Base-by-base conservation (phyloP, 35 echinoderm and acorn worm species). In the Patiria miniata region DNA sequence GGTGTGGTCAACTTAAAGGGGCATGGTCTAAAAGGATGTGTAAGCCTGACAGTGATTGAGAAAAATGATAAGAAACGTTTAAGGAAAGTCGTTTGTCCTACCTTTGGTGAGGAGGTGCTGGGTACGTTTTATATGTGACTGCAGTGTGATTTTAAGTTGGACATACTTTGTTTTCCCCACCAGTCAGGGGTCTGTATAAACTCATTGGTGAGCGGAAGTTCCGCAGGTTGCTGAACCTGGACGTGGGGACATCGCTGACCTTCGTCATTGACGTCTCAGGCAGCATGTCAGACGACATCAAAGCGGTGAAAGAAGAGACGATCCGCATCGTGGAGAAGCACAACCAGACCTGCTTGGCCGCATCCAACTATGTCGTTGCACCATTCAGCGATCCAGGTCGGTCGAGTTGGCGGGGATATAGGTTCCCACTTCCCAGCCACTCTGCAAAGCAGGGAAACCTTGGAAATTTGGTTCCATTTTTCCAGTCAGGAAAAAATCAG, bases 351-450 rank as follows among this genome's bases (percentile, higher is more conserved):
- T 44, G 26, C 9, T 30, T 69, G 30, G 84, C 60, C 2, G 58
- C 84, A 9, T 73, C 55, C 42, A 86, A 86, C 22, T 86, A 86
- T 51, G 84, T 86, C 5, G 39, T 86, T 8, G 84, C 65, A 21
- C 84, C 84, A 10, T 86, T 86, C 33, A 77, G 29, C 28, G 84
- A 86, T 40, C 84, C 84, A 47, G 37, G 84, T 86, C 47, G 42
- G 68, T 28, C 52, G 7, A 6, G n/a, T 82, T n/a, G n/a, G n/a
- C n/a, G n/a, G n/a, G n/a, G n/a, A n/a, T n/a, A n/a, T n/a, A n/a
- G n/a, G n/a, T n/a, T n/a, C n/a, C n/a, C n/a, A n/a, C n/a, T n/a
- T n/a, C n/a, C n/a, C n/a, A n/a, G n/a, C n/a, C n/a, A n/a, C n/a
- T n/a, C n/a, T n/a, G n/a, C n/a, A n/a, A n/a, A 15, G 10, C 34